Conservation (phyloP, 2,113 vertebrate genomes). For the Fulica atra region DNA sequence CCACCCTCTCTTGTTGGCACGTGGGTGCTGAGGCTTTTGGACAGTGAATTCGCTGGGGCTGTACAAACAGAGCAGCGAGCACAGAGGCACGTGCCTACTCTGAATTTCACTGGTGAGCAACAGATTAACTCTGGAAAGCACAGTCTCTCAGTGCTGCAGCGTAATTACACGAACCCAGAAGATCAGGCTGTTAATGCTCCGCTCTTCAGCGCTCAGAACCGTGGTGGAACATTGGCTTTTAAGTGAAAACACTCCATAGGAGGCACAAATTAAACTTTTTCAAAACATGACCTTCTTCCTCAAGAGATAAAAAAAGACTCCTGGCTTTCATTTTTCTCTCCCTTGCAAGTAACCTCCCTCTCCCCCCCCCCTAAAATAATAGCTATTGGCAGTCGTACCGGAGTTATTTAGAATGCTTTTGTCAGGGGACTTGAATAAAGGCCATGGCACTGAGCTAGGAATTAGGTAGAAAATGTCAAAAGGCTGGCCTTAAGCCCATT, state of each 20-base stretch:
- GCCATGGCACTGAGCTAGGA: not conserved
- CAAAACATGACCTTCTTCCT: not conserved
- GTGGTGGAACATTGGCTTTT: not conserved
- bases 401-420: not conserved
- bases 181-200: not conserved
- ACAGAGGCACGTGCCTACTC: not conserved
- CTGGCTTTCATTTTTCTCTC: not conserved
- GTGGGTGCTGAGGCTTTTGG: rapidly evolving
- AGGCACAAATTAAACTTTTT: not conserved
- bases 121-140: not conserved
- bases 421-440: not conserved
- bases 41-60: not conserved
- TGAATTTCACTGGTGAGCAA: not conserved
- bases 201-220: not conserved
- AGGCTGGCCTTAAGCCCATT: not conserved
- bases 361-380: not conserved
- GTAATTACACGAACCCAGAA: not conserved
- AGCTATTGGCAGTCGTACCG: not conserved
- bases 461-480: constrained; percentile 16
- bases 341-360: not conserved
- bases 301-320: not conserved
- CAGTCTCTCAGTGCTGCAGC: not conserved
- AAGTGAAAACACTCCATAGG: not conserved
- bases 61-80: rapidly evolving
- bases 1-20: rapidly evolving